These are phyloP conservation scores for Xenus cinereus DNA, from an alignment of 2,113 vertebrate genomes.

Conservation along the genomic window DNA sequence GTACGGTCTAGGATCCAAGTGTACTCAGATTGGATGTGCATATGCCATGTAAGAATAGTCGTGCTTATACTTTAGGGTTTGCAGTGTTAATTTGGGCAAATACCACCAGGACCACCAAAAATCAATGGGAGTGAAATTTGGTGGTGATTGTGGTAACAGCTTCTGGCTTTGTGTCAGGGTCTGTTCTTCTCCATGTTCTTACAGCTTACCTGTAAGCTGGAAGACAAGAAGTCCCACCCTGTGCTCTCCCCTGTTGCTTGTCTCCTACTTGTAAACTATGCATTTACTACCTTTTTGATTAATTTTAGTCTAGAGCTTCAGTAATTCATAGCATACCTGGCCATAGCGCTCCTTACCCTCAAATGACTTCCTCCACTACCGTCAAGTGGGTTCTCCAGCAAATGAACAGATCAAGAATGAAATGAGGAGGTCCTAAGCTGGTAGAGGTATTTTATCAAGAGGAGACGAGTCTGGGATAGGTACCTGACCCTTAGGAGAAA, in stretches of 20 bases:
- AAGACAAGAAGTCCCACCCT: background rate
- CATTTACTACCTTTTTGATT: background rate
- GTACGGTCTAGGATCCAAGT: rapidly evolving
- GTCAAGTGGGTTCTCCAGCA: background rate
- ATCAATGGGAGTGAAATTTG: background rate
- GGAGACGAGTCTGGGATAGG: background rate
- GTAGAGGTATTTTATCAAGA: background rate
- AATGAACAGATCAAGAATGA: background rate
- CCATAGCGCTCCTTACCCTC: background rate
- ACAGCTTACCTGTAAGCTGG: background rate
- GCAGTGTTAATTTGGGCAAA: background rate
- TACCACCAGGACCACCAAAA: background rate
- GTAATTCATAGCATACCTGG: background rate
- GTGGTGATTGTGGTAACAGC: background rate
- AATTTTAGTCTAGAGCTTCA: background rate
- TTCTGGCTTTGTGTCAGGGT: background rate
- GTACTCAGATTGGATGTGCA: rapidly evolving
- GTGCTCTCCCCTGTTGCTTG: rapidly evolving
- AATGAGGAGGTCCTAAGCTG: background rate
- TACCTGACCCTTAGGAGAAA: background rate
- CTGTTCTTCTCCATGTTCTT: background rate
- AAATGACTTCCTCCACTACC: background rate
- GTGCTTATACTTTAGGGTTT: background rate
- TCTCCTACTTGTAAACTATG: background rate
- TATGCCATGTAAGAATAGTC: background rate